A percentile compares a stretch with the other conserved stretches of the same genome.
Evolutionary conservation across 2,888 invertebrate genomes (phyloP).

Genomic region (Rhamphomyia laevipes): DNA sequence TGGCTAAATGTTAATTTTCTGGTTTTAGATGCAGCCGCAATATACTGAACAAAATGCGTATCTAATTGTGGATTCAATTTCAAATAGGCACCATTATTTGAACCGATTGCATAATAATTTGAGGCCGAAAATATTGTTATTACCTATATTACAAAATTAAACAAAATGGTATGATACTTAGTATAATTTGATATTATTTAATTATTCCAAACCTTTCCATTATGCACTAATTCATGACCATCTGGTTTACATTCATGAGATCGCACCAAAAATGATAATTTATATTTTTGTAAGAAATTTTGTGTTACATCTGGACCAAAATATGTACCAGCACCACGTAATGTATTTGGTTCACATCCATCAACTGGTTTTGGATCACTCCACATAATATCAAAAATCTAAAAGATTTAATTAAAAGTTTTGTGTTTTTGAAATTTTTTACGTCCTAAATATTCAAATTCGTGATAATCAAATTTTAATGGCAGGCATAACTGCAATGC

Average conservation of each 20-base stretch:
- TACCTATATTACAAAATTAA: conserved; percentile 44
- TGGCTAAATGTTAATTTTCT: conserved; percentile 64
- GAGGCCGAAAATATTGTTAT: conserved; percentile 93
- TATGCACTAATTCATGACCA: conserved; percentile 79
- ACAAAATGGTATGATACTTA: neutral
- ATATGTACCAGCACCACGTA: conserved; percentile 85
- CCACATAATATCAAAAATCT: conserved; percentile 92
- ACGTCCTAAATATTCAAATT: too few species aligned
- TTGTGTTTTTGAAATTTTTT: too few species aligned
- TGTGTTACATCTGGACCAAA: conserved; percentile 84
- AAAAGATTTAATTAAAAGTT: conserved; percentile 15
- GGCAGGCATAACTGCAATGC: too few species aligned
- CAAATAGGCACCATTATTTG: conserved; percentile 86
- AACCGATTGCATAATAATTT: conserved; percentile 91
- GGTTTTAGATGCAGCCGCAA: conserved; percentile 60
- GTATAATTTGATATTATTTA: neutral
- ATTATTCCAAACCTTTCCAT: conserved; percentile 53
- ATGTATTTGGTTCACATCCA: conserved; percentile 70
- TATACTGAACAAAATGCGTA: conserved; percentile 82
- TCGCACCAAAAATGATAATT: conserved; percentile 64
- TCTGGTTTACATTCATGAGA: conserved; percentile 92
- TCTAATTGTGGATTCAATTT: conserved; percentile 66
- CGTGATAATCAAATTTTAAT: too few species aligned
- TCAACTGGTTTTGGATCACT: conserved; percentile 74
- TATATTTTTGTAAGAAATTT: conserved; percentile 63